phyloP scores from a whole-genome alignment of 2,797 vertebrate genomes.

The Percopsis omiscomaycus region DNA sequence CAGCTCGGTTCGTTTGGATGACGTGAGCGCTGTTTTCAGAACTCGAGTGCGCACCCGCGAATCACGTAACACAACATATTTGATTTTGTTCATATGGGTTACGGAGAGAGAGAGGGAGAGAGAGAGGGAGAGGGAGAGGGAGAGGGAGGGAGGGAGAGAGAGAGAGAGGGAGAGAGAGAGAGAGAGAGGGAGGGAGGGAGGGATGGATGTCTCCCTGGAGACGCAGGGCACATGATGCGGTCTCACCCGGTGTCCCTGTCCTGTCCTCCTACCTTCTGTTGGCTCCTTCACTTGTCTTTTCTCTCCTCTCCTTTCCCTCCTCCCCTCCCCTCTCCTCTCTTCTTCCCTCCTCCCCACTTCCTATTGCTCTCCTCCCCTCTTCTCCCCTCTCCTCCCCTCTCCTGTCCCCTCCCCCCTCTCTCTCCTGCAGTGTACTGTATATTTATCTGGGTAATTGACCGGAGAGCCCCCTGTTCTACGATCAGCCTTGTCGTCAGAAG shows the following conservation, averaged over 20 bases:
- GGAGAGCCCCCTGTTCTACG: background rate
- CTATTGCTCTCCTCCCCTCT: background rate
- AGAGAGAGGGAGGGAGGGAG: background rate
- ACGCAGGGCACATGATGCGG: background rate
- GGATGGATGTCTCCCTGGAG: background rate
- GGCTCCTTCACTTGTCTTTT: background rate
- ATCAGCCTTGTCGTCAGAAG: background rate
- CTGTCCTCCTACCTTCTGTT: background rate
- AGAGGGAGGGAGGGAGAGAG: background rate
- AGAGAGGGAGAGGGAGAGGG: background rate
- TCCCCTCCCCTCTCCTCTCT: background rate
- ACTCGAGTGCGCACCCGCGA: no score
- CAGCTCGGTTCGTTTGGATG: no score
- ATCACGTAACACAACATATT: no score
- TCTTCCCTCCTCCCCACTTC: background rate
- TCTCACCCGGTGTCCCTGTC: background rate
- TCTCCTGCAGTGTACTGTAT: background rate
- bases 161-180: background rate
- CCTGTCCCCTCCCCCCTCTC: background rate
- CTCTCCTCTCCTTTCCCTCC: background rate
- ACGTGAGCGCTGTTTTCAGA: no score
- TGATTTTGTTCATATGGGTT: no score
- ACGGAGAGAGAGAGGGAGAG: background rate
- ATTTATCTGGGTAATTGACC: slow-evolving; percentile 31
- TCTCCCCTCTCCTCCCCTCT: background rate